phyloP scores from a whole-genome alignment of 2,113 vertebrate species.

The Mugil cephalus region DNA sequence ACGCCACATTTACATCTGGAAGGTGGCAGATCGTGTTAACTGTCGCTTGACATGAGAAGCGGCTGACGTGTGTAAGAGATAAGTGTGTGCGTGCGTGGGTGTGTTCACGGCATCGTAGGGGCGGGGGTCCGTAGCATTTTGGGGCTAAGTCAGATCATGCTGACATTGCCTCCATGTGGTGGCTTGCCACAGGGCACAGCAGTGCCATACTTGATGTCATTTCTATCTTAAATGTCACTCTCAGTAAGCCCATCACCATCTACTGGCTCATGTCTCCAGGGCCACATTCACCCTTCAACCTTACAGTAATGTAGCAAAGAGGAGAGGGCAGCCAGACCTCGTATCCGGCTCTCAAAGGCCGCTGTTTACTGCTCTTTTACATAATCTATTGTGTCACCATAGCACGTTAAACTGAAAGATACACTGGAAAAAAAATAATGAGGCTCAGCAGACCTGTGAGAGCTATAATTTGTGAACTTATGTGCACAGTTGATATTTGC shows the following conservation, averaged over 20 bases:
- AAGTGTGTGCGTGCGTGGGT: conserved; percentile 12
- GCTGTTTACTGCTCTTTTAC: conserved; percentile 73
- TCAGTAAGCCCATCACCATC: conserved; percentile 65
- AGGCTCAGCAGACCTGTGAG: conserved; percentile 27
- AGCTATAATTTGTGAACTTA: conserved; percentile 4
- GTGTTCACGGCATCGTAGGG: not conserved
- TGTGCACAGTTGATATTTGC: conserved; percentile 28
- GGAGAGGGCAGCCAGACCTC: conserved; percentile 55
- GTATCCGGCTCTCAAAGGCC: conserved; percentile 29
- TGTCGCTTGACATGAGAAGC: conserved; percentile 61
- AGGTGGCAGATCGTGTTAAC: conserved; percentile 66
- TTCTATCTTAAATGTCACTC: conserved; percentile 80
- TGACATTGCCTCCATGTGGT: conserved; percentile 69
- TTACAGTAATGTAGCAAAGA: conserved; percentile 67
- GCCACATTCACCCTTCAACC: conserved; percentile 78
- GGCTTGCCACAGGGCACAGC: conserved; percentile 66
- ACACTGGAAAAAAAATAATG: conserved; percentile 54
- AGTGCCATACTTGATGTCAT: conserved; percentile 70
- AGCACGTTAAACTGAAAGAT: conserved; percentile 47
- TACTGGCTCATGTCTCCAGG: conserved; percentile 53
- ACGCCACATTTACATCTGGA: conserved; percentile 70
- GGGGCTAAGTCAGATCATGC: conserved; percentile 66
- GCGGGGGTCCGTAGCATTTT: conserved; percentile 45
- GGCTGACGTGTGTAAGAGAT: conserved; percentile 63
- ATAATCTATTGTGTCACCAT: conserved; percentile 69